Percentiles rank a stretch among this genome's conserved stretches.
These are phyloP conservation scores for Xenopus borealis DNA, from an alignment of 2,113 vertebrate genomes.

Conservation along the genomic window DNA sequence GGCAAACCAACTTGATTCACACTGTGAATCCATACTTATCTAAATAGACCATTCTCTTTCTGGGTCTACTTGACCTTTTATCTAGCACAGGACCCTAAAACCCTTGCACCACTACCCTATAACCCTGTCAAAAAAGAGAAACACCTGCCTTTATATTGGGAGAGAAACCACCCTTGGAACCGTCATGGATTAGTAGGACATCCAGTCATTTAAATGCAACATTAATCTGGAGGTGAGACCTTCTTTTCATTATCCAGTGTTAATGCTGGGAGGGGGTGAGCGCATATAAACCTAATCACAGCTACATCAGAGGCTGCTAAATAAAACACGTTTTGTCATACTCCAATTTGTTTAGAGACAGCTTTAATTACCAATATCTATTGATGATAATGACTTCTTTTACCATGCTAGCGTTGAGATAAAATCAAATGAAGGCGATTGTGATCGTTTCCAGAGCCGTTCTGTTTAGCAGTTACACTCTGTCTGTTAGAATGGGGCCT, in stretches of 20 bases:
- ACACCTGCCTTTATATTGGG: too few species aligned
- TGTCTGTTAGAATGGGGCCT: slow-evolving; percentile 65
- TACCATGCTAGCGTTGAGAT: slow-evolving; percentile 62
- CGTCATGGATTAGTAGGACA: too few species aligned
- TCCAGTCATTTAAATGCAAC: slow-evolving; percentile 38
- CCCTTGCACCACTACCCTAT: too few species aligned
- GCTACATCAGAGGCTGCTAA: neutral
- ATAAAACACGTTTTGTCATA: slow-evolving; percentile 45
- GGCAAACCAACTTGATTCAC: too few species aligned
- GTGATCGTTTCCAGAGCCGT: slow-evolving; percentile 72
- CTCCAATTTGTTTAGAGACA: slow-evolving; percentile 64
- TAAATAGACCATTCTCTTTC: too few species aligned
- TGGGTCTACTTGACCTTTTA: too few species aligned
- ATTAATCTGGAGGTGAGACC: neutral
- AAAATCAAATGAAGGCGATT: slow-evolving; percentile 69
- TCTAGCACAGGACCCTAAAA: too few species aligned
- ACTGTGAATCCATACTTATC: too few species aligned
- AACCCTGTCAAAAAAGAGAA: too few species aligned
- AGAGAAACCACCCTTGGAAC: too few species aligned
- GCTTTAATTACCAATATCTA: slow-evolving; percentile 63
- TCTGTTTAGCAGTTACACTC: slow-evolving; percentile 76
- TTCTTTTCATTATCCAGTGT: neutral
- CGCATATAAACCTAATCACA: neutral
- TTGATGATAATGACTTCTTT: slow-evolving; percentile 77
- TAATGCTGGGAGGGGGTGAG: neutral